Conservation (phyloP, 2,113 vertebrate genomes). For the Toxostoma redivivum region DNA sequence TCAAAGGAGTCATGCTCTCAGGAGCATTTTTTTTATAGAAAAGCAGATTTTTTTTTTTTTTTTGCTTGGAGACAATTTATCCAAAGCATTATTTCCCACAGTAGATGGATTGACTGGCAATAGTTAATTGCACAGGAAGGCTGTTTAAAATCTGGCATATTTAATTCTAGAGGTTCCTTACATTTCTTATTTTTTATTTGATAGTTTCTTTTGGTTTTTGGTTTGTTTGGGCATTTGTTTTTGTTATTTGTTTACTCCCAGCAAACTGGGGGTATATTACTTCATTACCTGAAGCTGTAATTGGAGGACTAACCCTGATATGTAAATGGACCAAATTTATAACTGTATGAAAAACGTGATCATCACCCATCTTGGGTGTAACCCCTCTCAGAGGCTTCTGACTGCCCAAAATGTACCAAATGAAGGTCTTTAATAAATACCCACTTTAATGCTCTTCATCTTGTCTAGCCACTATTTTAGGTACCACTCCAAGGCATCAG, state of each 20-base stretch:
- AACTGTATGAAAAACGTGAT: neutral
- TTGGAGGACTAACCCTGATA: neutral
- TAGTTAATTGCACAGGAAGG: neutral
- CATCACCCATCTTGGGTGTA: no score
- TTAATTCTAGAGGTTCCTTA: neutral
- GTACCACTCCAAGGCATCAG: neutral
- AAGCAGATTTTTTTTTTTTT: neutral
- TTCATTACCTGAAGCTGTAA: neutral
- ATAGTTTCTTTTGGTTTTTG: rapidly evolving
- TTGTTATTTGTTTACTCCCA: neutral
- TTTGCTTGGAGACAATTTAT: neutral
- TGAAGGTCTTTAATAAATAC: neutral
- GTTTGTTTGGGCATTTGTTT: neutral
- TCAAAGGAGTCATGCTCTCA: neutral
- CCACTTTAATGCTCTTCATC: neutral
- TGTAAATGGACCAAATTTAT: neutral
- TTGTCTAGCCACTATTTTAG: neutral
- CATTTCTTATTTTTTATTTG: neutral
- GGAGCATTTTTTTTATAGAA: neutral
- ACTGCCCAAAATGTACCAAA: neutral
- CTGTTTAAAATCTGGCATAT: neutral
- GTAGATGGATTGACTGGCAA: neutral
- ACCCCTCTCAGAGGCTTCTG: neutral
- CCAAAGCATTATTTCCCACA: neutral
- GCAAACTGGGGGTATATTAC: neutral